A percentile compares a stretch with the other conserved stretches of the same genome.
Evolutionary conservation across 2,888 invertebrate species (phyloP).

Genomic region (Euzetes globulus): DNA sequence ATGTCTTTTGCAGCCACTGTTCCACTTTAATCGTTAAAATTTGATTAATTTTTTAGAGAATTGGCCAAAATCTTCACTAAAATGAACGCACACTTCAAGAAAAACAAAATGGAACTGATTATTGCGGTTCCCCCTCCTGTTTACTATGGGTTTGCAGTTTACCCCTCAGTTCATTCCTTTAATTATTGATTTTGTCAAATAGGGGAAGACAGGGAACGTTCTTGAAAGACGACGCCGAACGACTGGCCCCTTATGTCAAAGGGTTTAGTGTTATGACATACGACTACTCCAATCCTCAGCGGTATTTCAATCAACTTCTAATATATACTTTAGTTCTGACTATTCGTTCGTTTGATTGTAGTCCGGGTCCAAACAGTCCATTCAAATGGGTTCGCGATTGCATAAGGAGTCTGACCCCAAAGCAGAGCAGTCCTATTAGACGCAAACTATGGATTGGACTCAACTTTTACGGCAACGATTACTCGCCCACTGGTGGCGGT

Average conservation of each 20-base stretch:
- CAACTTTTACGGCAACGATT: slow-evolving; percentile 90
- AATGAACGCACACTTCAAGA: slow-evolving; percentile 41
- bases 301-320: slow-evolving; percentile 50
- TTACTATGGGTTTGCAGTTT: slow-evolving; percentile 42
- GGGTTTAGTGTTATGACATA: slow-evolving; percentile 95
- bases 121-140: slow-evolving; percentile 70
- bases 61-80: slow-evolving; percentile 46
- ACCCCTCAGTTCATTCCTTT: not conserved
- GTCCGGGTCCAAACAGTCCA: slow-evolving; percentile 78
- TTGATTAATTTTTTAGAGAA: slow-evolving; percentile 43
- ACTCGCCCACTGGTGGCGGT: slow-evolving; percentile 67
- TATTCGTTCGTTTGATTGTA: slow-evolving; percentile 38
- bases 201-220: slow-evolving; percentile 56
- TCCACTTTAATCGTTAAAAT: not conserved
- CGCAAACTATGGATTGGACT: slow-evolving; percentile 76
- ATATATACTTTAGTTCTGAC: slow-evolving; percentile 40
- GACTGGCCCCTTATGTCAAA: slow-evolving; percentile 65
- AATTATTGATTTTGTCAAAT: not conserved
- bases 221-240: slow-evolving; percentile 64
- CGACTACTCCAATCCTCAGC: slow-evolving; percentile 74
- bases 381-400: slow-evolving; percentile 70
- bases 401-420: slow-evolving; percentile 48
- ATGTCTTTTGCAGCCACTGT: not conserved
- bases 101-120: slow-evolving; percentile 49
- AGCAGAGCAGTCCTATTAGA: slow-evolving; percentile 46